Evolutionary conservation across 2,888 invertebrate genomes (phyloP), one percentile per base, ranked within the genome.

Genomic region (Limnephilus auricula): DNA sequence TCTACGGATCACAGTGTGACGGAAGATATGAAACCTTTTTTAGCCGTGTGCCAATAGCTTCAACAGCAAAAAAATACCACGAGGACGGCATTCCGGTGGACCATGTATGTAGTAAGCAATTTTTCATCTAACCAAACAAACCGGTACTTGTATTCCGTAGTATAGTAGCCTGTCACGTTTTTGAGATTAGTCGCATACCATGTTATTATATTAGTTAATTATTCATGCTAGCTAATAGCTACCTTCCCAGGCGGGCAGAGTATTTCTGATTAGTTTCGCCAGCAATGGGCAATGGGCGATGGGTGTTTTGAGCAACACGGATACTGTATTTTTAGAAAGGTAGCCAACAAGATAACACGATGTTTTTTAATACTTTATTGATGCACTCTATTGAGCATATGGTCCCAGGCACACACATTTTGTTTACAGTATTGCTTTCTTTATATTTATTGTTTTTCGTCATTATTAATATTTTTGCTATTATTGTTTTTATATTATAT

Each of bases 121-220:
- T n/a, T 65, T 65, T 65, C 65, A 65, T 65, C 9, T n/a, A 1
- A 25, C 65, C 25, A 65, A 65, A 65, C 65, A 65, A 65, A 65
- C 65, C 65, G 65, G 65, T 65, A 65, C 65, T 65, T 25, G 50
- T 65, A 65, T 65, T 65, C 25, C 9, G 65, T 25, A 65, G 65
- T 65, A 25, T 65, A 65, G 65, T 65, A 65, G 65, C 65, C 9
- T 65, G 65, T 65, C 65, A 65, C 65, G 65, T 65, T 65, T 65
- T 65, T n/a, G 65, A 65, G 65, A 65, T 65, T 65, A 65, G 65
- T 65, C 65, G 65, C 65, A 65, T 65, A 65, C 65, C 65, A 65
- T 25, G 65, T 65, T 65, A 65, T 65, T 65, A 65, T 65, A 65
- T 65, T 65, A 65, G 65, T 25, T 65, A 65, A 65, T 65, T 65